These are phyloP conservation scores for Cyprinella venusta DNA, from an alignment of 2,797 vertebrate genomes.

Conservation along the genomic window DNA sequence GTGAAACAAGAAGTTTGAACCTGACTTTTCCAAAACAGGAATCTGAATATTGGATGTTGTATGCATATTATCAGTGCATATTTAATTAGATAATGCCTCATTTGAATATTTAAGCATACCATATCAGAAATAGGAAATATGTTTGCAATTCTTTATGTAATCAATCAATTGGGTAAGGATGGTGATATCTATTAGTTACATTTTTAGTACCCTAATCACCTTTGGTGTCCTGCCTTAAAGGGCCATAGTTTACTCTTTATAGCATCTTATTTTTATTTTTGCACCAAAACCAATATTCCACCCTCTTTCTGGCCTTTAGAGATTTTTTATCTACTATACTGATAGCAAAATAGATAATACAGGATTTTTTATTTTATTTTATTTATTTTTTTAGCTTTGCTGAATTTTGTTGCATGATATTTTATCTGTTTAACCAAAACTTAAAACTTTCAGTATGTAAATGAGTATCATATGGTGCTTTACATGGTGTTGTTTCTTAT, in stretches of 20 bases:
- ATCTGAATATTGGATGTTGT: not conserved
- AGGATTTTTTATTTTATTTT: too few relatives aligned
- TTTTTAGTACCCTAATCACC: not conserved
- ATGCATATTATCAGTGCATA: not conserved
- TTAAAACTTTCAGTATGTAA: not conserved
- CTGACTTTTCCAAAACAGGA: not conserved
- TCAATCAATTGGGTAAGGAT: not conserved
- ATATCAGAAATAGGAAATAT: not conserved
- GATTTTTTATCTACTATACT: not conserved
- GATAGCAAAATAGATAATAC: not conserved
- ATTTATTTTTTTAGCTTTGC: too few relatives aligned
- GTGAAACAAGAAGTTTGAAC: not conserved
- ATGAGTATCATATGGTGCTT: not conserved
- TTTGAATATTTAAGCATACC: not conserved
- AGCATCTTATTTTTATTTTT: not conserved
- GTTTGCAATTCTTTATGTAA: not conserved
- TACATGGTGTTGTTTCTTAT: not conserved
- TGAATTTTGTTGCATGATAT: too few relatives aligned
- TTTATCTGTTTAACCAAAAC: not conserved
- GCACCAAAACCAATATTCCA: not conserved
- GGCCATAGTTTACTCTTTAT: not conserved
- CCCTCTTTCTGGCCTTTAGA: not conserved
- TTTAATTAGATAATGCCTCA: not conserved
- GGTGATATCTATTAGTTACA: not conserved
- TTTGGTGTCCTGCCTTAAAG: not conserved